These are phyloP conservation scores for Drosophila ficusphila DNA, from an alignment of 1,140 invertebrate genomes.

Conservation along the genomic window DNA sequence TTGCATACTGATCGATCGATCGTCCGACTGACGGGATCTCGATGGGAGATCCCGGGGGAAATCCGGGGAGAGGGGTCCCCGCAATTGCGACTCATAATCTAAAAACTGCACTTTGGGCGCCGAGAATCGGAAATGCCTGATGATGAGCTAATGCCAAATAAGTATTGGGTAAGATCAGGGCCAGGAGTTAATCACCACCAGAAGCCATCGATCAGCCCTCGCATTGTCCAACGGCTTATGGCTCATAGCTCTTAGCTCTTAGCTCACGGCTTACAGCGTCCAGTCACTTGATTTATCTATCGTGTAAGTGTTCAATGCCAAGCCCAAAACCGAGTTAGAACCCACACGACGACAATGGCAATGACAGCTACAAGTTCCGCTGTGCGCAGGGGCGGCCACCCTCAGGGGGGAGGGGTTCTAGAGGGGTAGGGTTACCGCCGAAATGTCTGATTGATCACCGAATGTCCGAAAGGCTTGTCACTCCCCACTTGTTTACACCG, in stretches of 20 bases:
- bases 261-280: background rate
- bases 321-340: slow-evolving; percentile 29
- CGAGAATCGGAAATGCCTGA: slow-evolving; percentile 38
- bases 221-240: slow-evolving; percentile 10
- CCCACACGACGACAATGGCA: slow-evolving; percentile 33
- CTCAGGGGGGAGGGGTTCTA: background rate
- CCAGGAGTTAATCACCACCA: slow-evolving; percentile 32
- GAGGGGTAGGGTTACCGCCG: slow-evolving; percentile 49
- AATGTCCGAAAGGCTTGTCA: too few species aligned
- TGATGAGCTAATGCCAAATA: slow-evolving; percentile 29
- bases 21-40: background rate
- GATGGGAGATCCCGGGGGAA: background rate
- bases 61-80: too few species aligned
- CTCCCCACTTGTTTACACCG: slow-evolving; percentile 28
- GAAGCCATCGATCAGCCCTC: slow-evolving; percentile 39
- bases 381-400: background rate
- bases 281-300: slow-evolving; percentile 43
- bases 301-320: slow-evolving; percentile 46
- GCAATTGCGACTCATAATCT: slow-evolving; percentile 2
- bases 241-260: background rate
- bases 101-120: slow-evolving; percentile 2
- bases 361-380: background rate
- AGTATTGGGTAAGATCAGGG: slow-evolving; percentile 38
- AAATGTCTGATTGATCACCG: slow-evolving; percentile 74
- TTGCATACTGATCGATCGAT: slow-evolving; percentile 34